Base-by-base conservation (phyloP, 2,113 vertebrate species). In the Heloderma charlesbogerti region DNA sequence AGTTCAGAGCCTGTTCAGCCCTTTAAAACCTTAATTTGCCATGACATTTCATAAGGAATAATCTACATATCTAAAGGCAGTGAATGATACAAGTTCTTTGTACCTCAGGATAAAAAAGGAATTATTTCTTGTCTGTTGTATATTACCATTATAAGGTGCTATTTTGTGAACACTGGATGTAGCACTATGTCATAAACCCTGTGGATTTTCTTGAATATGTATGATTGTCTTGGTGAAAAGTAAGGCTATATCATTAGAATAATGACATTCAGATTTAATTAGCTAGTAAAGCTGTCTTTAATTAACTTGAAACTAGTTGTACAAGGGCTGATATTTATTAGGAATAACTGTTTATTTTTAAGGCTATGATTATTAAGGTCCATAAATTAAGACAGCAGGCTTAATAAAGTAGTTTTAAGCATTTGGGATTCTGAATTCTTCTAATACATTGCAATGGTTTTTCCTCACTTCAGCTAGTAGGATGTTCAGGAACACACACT, bases 291-390 rank as follows among this genome's bases (percentile, higher is more conserved):
- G 84, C 40, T 48, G 85, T 92, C 88, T 75, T 95, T 94, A 94
- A 94, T 95, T 94, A 94, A 94, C 5, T 93, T 92, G 34, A 5
- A 43, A 89, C 43, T 67, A 51, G 57, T 92, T 86, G 27, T 31
- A 89, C 9, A 90, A 94, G 60, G 29, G 83, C 74, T 87, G 86
- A 82, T 84, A 90, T 92, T 95, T 92, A 92, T 81, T 92, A 95
- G 13, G 66, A 94, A 91, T 63, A 54, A 80, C 63, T 89, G 6
- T 90, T 91, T 89, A 80, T 89, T 95, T 88, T 94, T 84, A 90
- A 87, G 86, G 93, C 84, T 92, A 89, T 96, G 93, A 78, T 89
- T 92, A 80, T 37, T 91, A n/a, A 31, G 37, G 12, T 87, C 87
- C 71, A 77, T 95, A 93, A 93, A 94, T 93, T 89, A 91, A 94